These are phyloP conservation scores for Neogale vison DNA, from an alignment of 2,113 vertebrate species.

Conservation along the genomic window DNA sequence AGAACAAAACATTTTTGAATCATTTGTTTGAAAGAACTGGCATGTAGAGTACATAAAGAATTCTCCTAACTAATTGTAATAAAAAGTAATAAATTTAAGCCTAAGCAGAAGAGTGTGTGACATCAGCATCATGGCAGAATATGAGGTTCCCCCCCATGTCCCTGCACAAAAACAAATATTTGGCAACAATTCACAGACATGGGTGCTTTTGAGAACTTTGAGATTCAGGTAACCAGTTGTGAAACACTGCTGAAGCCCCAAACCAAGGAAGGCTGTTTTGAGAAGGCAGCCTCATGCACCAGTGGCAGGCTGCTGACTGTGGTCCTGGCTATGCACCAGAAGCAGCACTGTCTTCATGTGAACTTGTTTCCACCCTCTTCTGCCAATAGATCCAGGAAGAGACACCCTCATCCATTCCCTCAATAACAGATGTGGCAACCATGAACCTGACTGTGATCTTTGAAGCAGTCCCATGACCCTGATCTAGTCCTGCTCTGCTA, in stretches of 20 bases:
- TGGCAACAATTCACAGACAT: not conserved
- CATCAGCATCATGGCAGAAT: not conserved
- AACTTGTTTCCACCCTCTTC: not conserved
- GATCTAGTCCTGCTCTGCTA: not conserved
- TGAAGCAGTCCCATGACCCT: not conserved
- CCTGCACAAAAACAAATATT: not conserved
- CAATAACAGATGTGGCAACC: not conserved
- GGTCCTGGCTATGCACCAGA: not conserved
- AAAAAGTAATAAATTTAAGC: not conserved
- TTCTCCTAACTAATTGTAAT: not conserved
- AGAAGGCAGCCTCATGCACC: not conserved
- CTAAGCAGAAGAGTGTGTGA: not conserved
- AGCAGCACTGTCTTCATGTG: not conserved
- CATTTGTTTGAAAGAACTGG: not conserved
- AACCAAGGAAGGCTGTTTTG: not conserved
- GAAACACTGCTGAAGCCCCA: not conserved
- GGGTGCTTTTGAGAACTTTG: not conserved
- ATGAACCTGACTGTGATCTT: not conserved
- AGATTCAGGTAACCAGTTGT: not conserved
- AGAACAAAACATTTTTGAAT: not conserved
- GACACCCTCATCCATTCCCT: not conserved
- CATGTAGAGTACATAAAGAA: not conserved
- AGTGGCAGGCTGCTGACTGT: not conserved
- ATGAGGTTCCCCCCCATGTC: not conserved
- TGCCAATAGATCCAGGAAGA: not conserved